A percentile compares a stretch with the other conserved stretches of the same genome.
These are phyloP conservation scores for Diplosoma virens DNA, from an alignment of 23 tunicate species.

Conservation along the genomic window DNA sequence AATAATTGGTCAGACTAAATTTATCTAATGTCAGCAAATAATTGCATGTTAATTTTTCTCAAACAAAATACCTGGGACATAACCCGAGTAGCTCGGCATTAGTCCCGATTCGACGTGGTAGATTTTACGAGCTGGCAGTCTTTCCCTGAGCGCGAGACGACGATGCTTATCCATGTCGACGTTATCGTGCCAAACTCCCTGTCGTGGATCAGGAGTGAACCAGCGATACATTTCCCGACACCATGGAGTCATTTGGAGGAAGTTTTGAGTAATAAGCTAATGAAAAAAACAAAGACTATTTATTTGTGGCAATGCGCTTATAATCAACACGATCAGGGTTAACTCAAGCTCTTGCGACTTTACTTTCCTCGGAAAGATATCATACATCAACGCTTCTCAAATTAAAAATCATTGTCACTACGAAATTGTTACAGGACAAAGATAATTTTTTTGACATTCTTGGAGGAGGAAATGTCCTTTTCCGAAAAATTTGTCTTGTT, in stretches of 20 bases:
- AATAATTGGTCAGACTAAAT: no score
- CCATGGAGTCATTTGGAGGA: slow-evolving; percentile 83
- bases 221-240: slow-evolving; percentile 89
- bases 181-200: slow-evolving; percentile 79
- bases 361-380: no score
- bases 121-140: slow-evolving; percentile 58
- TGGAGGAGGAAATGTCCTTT: no score
- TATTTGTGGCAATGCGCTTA: not conserved
- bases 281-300: not conserved
- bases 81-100: slow-evolving; percentile 79
- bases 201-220: slow-evolving; percentile 86
- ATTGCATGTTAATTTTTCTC: no score
- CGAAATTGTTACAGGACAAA: no score
- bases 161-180: slow-evolving; percentile 63
- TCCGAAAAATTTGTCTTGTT: no score
- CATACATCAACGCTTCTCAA: no score
- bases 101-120: slow-evolving; percentile 64
- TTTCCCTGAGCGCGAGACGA: slow-evolving; percentile 37
- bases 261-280: slow-evolving; percentile 75
- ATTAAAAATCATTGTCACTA: no score
- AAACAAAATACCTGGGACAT: slow-evolving; percentile 72
- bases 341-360: no score
- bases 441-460: no score
- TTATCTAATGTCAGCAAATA: no score
- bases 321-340: no score